Evolutionary conservation across 2,797 vertebrate species (phyloP).

Genomic region (Dicrostonyx torquatus): DNA sequence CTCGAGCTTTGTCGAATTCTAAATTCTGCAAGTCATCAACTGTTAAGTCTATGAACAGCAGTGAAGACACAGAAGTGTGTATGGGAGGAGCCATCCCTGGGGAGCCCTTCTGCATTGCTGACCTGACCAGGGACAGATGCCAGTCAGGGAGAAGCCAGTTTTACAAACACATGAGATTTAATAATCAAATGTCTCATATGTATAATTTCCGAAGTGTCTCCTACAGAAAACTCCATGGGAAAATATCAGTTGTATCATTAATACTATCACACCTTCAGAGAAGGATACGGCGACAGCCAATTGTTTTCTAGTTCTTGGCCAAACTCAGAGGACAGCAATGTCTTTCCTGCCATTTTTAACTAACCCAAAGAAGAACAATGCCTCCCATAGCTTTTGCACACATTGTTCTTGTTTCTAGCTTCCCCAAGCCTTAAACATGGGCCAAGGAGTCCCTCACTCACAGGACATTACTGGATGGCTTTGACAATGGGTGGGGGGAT

Average conservation of each 20-base stretch:
- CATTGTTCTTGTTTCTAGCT: neutral
- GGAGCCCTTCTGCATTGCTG: neutral
- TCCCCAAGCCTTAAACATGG: neutral
- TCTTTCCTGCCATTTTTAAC: conserved; percentile 29
- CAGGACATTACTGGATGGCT: neutral
- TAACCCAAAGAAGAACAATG: conserved; percentile 38
- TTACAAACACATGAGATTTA: conserved; percentile 32
- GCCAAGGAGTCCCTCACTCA: neutral
- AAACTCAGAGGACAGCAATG: conserved; percentile 28
- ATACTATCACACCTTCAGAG: conserved; percentile 49
- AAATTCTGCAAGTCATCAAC: conserved; percentile 57
- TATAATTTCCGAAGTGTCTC: conserved; percentile 45
- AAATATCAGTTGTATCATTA: conserved; percentile 25
- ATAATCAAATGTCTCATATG: neutral
- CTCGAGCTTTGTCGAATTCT: conserved; percentile 56
- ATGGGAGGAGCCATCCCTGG: neutral
- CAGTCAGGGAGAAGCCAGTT: neutral
- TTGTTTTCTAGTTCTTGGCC: conserved; percentile 56
- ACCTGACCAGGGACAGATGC: neutral
- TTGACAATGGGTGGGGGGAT: neutral
- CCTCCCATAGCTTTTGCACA: neutral
- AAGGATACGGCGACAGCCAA: conserved; percentile 28
- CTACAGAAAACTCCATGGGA: conserved; percentile 42
- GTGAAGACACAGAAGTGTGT: neutral
- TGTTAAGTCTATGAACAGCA: neutral